Evolutionary conservation across 2,888 invertebrate species (phyloP), one percentile per base, ranked within the genome.

Genomic region (Halictus ligatus): DNA sequence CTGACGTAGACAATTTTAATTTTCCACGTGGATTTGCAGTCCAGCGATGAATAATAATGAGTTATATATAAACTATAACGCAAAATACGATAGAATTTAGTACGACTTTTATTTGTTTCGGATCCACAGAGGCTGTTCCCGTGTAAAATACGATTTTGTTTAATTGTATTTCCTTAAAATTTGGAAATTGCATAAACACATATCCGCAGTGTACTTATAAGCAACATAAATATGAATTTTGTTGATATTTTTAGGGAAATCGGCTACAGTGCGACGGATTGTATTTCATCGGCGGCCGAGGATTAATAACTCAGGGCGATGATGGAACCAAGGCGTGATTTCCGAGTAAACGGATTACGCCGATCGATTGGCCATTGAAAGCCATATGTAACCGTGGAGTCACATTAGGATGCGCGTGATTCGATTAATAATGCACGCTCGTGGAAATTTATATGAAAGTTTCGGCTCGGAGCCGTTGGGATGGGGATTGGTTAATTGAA

Each of bases 281-380:
- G 74, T 76, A 75, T 75, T 80, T 71, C 77, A 77, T 40, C 21
- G 48, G 35, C 29, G 71, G 71, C 67, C 80, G 29, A 69, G 77
- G 35, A 85, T 75, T 80, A 76, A 83, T 74, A 84, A 67, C 50
- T 80, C 10, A 50, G 43, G 40, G 50, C 71, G 50, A 48, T 78
- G 54, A 48, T 64, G 75, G 77, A 78, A 78, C 67, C 50, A 79
- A 77, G 46, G 78, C 86, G 82, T 83, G 87, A 85, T 85, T 78
- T 83, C 69, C 77, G 35, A 64, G 43, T 85, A 87, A 87, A 85
- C 80, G 79, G 85, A 85, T 87, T 83, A 83, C 75, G 75, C 35
- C 72, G 72, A 87, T 85, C 83, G 87, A 87, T 85, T 50, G 86
- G 60, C 75, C 76, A 79, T 85, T 80, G 83, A 85, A 85, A 87